phyloP scores from a whole-genome alignment of 2,797 vertebrate genomes.

The Monodelphis domestica region DNA sequence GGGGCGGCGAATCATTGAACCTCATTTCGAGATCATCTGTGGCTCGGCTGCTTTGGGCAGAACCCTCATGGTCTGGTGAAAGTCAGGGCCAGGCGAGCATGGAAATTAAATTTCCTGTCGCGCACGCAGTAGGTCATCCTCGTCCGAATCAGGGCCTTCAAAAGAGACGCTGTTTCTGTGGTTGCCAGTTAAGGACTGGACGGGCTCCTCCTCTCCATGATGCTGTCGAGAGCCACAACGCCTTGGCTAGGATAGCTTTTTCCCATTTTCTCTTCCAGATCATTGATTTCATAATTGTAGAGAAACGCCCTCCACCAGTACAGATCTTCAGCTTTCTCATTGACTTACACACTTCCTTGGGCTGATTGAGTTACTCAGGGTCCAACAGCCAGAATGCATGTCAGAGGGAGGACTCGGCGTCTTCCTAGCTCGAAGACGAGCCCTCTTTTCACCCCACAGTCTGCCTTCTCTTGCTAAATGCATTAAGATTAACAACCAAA shows the following conservation, averaged over 20 bases:
- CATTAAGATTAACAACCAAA: not conserved
- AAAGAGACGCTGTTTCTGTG: conserved; percentile 30
- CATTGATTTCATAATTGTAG: not conserved
- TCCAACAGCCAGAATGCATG: not conserved
- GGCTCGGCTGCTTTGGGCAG: conserved; percentile 76
- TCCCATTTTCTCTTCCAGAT: not conserved
- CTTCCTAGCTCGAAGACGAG: not conserved
- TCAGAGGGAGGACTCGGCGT: not conserved
- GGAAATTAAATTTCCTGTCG: conserved; percentile 85
- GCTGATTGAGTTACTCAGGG: not conserved
- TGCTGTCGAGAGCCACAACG: conserved; percentile 21
- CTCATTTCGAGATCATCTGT: conserved; percentile 69
- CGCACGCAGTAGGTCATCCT: conserved; percentile 66
- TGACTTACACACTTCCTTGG: not conserved
- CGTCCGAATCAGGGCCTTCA: conserved; percentile 66
- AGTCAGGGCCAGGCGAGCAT: conserved; percentile 80
- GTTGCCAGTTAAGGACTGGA: conserved; percentile 4
- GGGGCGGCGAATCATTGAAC: conserved; percentile 63
- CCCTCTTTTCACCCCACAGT: not conserved
- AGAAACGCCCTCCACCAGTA: not conserved
- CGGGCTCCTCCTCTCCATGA: conserved; percentile 36
- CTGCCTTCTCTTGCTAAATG: not conserved
- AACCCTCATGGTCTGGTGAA: conserved; percentile 77
- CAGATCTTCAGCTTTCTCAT: not conserved
- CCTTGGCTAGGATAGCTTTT: conserved; percentile 2